Conservation (phyloP, 2,113 vertebrate genomes). For the Urocolius indicus region DNA sequence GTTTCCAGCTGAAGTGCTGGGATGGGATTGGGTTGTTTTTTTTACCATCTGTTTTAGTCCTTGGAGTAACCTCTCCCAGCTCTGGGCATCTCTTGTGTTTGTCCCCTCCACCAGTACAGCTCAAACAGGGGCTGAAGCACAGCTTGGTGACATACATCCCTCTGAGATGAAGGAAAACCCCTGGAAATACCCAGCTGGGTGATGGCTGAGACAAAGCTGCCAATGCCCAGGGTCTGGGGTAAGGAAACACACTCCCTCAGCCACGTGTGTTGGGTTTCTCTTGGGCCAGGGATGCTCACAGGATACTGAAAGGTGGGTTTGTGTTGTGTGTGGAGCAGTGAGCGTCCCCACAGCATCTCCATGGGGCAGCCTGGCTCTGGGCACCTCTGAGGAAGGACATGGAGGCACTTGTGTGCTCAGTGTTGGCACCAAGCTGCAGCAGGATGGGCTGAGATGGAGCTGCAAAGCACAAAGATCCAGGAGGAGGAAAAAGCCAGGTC, state of each 20-base stretch:
- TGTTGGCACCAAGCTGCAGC: rapidly evolving
- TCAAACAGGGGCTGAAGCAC: rapidly evolving
- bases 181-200: background rate
- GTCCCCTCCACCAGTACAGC: background rate
- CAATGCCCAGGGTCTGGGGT: background rate
- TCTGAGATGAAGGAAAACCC: background rate
- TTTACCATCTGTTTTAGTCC: background rate
- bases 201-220: background rate
- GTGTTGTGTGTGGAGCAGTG: rapidly evolving
- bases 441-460: background rate
- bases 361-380: background rate
- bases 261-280: background rate
- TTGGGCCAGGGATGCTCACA: rapidly evolving
- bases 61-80: background rate
- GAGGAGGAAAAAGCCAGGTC: rapidly evolving
- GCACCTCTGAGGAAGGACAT: rapidly evolving
- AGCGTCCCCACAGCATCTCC: background rate
- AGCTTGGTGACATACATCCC: rapidly evolving
- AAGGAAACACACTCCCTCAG: rapidly evolving
- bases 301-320: background rate
- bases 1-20: background rate
- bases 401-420: rapidly evolving
- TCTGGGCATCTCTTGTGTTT: background rate
- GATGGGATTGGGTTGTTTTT: background rate
- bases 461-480: background rate